These are phyloP conservation scores for Galemys pyrenaicus DNA, from an alignment of 2,113 vertebrate genomes.

Conservation along the genomic window DNA sequence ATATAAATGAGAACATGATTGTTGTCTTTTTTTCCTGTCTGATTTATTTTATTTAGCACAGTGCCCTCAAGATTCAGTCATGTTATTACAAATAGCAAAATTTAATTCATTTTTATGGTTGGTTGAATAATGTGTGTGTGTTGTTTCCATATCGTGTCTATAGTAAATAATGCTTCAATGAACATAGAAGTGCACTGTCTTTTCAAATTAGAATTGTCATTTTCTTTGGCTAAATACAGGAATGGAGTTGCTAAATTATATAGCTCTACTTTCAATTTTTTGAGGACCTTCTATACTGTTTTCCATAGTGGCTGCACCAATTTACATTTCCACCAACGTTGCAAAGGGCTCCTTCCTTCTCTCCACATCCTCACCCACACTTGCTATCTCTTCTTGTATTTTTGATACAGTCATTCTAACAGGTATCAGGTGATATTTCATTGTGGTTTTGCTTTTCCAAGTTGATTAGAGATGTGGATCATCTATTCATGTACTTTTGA, in stretches of 20 bases:
- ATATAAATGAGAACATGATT: background rate
- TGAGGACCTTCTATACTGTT: background rate
- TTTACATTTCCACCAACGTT: background rate
- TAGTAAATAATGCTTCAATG: background rate
- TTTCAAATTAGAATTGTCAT: background rate
- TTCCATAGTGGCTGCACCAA: background rate
- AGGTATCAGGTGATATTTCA: background rate
- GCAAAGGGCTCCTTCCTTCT: background rate
- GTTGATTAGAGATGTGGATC: background rate
- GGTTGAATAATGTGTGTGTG: background rate
- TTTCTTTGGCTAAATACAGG: background rate
- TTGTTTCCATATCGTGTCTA: background rate
- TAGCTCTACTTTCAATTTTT: background rate
- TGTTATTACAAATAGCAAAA: background rate
- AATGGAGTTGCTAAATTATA: background rate
- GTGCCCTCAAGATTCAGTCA: background rate
- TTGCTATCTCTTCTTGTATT: background rate
- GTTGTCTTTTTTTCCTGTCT: background rate
- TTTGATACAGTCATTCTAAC: background rate
- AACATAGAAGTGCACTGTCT: too few relatives aligned
- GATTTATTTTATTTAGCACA: background rate
- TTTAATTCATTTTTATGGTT: background rate
- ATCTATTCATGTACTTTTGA: background rate
- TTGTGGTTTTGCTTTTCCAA: background rate
- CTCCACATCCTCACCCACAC: background rate